These are phyloP conservation scores for Strigops habroptila DNA, from an alignment of 2,113 vertebrate species.

Conservation along the genomic window DNA sequence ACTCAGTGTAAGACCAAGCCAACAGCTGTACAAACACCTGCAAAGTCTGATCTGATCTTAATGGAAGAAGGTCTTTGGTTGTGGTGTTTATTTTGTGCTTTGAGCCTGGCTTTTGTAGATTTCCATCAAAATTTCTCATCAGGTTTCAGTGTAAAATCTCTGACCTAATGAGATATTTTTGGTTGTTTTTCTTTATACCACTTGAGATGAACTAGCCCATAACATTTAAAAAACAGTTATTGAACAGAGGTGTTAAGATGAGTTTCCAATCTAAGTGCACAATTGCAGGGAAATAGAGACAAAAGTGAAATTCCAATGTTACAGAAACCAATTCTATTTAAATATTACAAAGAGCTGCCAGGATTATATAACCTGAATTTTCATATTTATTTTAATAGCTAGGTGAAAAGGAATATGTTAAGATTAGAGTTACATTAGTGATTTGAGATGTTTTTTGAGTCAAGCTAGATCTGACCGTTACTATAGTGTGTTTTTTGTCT, in stretches of 20 bases:
- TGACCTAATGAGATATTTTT: not conserved
- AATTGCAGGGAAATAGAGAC: not conserved
- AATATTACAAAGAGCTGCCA: not conserved
- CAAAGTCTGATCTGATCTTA: constrained; percentile 38
- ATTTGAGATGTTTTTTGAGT: not conserved
- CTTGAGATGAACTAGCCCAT: not conserved
- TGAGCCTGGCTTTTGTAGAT: constrained; percentile 33
- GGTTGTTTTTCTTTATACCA: not conserved
- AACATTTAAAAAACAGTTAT: not conserved
- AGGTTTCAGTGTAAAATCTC: constrained; percentile 28
- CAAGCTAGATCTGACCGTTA: not conserved
- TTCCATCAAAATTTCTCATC: constrained; percentile 40
- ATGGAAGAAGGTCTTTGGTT: not conserved
- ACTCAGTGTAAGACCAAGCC: not conserved
- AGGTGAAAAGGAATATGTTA: not conserved
- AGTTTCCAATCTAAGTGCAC: not conserved
- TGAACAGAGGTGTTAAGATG: not conserved
- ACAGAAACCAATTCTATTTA: not conserved
- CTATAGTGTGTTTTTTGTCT: not conserved
- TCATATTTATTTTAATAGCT: constrained; percentile 19
- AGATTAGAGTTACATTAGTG: not conserved
- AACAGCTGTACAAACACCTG: constrained; percentile 60
- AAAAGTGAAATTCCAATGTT: not conserved
- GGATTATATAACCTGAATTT: not conserved
- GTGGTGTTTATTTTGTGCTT: constrained; percentile 55